phyloP scores from a whole-genome alignment of 2,888 invertebrate genomes.

The Tipula vernalis region DNA sequence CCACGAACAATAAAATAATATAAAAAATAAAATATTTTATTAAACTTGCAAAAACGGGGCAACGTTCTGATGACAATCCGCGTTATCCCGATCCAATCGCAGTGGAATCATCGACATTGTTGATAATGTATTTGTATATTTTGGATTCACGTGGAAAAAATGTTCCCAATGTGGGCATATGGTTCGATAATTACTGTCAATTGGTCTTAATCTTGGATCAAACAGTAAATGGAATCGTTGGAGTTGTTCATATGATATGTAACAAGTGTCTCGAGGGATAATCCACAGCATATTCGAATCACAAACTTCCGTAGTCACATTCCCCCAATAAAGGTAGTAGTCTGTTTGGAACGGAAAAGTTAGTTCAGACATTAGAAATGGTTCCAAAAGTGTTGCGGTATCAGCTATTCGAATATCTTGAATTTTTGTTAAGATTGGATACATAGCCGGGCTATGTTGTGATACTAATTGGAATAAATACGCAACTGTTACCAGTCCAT shows the following conservation, averaged over 20 bases:
- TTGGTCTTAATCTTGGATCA: slow-evolving; percentile 22
- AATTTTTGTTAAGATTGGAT: slow-evolving; percentile 37
- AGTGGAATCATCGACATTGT: slow-evolving; percentile 14
- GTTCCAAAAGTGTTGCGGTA: slow-evolving; percentile 38
- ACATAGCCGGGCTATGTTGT: slow-evolving; percentile 32
- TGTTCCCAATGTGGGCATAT: not conserved
- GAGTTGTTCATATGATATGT: slow-evolving; percentile 46
- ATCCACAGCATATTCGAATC: slow-evolving; percentile 45
- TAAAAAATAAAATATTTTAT: slow-evolving; percentile 5
- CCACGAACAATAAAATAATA: slow-evolving; percentile 12
- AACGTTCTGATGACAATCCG: not conserved
- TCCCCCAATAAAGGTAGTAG: slow-evolving; percentile 53
- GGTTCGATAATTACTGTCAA: slow-evolving; percentile 11
- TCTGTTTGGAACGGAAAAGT: slow-evolving; percentile 45
- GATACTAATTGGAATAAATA: slow-evolving; percentile 45
- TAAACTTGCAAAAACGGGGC: not conserved
- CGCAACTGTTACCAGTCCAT: slow-evolving; percentile 45
- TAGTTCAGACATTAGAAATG: slow-evolving; percentile 39
- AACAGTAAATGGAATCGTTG: slow-evolving; percentile 42
- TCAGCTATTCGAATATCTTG: slow-evolving; percentile 39
- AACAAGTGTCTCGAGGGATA: slow-evolving; percentile 43
- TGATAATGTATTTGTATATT: not conserved
- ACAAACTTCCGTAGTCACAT: slow-evolving; percentile 36
- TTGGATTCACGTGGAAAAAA: slow-evolving; percentile 16
- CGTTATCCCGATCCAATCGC: not conserved